Conservation (phyloP, 2,888 invertebrate genomes). For the Torymus aiolomorphi region DNA sequence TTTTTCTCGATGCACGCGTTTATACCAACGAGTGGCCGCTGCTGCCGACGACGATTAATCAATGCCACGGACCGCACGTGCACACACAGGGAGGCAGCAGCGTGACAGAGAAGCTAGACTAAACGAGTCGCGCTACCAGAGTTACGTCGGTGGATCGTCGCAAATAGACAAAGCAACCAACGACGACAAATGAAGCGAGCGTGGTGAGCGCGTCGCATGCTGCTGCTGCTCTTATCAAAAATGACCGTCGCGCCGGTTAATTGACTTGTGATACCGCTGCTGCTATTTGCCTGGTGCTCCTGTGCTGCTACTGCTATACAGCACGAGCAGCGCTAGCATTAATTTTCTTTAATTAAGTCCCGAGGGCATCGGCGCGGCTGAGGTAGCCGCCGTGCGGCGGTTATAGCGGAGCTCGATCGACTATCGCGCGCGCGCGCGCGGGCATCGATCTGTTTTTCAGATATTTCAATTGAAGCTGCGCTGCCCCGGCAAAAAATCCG, state of each 20-base stretch:
- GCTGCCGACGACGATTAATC: conserved; percentile 52
- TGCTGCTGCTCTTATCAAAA: conserved; percentile 13
- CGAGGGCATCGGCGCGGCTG: not conserved
- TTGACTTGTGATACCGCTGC: conserved; percentile 8
- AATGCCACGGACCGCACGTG: conserved; percentile 35
- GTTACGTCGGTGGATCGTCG: conserved; percentile 30
- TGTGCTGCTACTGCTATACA: too few species aligned
- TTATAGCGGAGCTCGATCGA: not conserved
- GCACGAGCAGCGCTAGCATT: not conserved
- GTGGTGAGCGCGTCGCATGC: not conserved
- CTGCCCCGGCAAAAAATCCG: not conserved
- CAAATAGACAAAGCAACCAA: not conserved
- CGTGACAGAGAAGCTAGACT: conserved; percentile 32
- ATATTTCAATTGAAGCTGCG: conserved; percentile 3
- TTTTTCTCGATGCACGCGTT: conserved; percentile 49
- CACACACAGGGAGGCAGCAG: not conserved
- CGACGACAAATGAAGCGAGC: conserved; percentile 31
- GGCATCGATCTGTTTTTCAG: conserved; percentile 1
- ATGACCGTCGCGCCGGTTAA: not conserved
- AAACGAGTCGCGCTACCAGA: conserved; percentile 47
- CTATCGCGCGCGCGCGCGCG: not conserved
- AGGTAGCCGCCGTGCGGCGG: too few species aligned
- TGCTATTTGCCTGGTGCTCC: not conserved
- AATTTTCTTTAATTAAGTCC: conserved; percentile 31
- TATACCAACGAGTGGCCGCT: conserved; percentile 7